Evolutionary conservation across 2,113 vertebrate species (phyloP).

Genomic region (Steatornis caripensis): DNA sequence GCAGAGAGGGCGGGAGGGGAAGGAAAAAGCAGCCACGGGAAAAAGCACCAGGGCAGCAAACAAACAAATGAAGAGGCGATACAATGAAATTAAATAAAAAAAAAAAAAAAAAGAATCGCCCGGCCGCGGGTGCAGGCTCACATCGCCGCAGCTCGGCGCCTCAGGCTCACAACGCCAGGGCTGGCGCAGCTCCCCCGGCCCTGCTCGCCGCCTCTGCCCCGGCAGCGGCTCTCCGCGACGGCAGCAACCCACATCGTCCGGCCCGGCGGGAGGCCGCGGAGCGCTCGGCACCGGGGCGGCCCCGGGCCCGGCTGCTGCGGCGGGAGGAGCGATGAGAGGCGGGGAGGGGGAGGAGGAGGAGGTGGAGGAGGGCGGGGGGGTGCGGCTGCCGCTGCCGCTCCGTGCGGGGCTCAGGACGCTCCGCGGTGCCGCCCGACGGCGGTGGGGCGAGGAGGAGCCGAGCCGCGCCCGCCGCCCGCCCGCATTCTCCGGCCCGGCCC

Average conservation of each 20-base stretch:
- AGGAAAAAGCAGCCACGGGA: not conserved
- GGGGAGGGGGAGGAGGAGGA: not conserved
- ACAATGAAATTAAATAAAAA: not conserved
- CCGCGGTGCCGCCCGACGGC: not conserved
- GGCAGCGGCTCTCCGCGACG: not conserved
- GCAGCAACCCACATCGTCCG: constrained; percentile 17
- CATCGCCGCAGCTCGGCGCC: constrained; percentile 30
- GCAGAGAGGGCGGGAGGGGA: constrained; percentile 33
- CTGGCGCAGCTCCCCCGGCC: constrained; percentile 15
- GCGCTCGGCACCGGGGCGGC: constrained; percentile 4
- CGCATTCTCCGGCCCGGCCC: not conserved
- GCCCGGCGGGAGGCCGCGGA: not conserved
- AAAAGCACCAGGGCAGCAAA: not conserved
- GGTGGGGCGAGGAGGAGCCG: constrained; percentile 7
- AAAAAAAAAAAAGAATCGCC: not conserved
- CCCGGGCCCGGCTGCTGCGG: not conserved
- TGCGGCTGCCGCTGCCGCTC: constrained; percentile 38
- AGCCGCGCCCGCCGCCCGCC: constrained; percentile 1
- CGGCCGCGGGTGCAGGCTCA: not conserved
- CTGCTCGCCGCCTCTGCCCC: not conserved
- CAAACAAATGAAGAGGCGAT: not conserved
- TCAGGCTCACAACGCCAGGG: not conserved
- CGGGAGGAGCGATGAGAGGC: not conserved
- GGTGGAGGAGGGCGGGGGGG: not conserved
- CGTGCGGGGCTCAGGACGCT: not conserved